These are phyloP conservation scores for Salticus scenicus DNA, from an alignment of 2,888 invertebrate species.

Conservation along the genomic window DNA sequence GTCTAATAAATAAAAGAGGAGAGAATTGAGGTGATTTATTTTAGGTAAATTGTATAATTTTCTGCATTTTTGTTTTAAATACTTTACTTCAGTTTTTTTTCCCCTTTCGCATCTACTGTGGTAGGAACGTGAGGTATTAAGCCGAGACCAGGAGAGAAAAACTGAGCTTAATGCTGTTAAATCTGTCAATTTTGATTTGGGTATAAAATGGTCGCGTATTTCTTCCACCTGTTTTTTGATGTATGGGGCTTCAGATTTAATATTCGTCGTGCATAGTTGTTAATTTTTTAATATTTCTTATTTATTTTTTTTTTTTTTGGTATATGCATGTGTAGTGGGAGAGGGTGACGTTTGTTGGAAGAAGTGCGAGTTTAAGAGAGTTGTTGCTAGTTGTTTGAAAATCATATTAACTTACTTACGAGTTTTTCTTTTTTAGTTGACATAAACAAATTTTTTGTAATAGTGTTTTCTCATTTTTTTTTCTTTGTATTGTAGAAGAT, in stretches of 20 bases:
- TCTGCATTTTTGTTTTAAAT: slow-evolving; percentile 6
- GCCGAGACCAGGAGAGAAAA: not conserved
- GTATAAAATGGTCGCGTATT: slow-evolving; percentile 23
- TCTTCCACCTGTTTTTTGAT: slow-evolving; percentile 8
- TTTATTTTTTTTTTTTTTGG: too few species aligned
- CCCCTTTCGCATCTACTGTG: not conserved
- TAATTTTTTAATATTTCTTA: not conserved
- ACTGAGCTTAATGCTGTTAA: slow-evolving; percentile 28
- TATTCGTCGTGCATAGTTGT: not conserved
- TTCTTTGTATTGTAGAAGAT: too few species aligned
- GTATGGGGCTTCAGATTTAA: slow-evolving; percentile 3
- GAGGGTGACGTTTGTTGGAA: too few species aligned
- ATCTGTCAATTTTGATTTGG: slow-evolving; percentile 32
- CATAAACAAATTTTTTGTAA: too few species aligned
- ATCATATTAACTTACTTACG: too few species aligned
- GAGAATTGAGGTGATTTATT: slow-evolving; percentile 56
- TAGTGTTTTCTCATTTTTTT: too few species aligned
- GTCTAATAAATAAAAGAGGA: slow-evolving; percentile 7
- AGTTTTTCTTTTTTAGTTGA: too few species aligned
- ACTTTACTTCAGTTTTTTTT: not conserved
- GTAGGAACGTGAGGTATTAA: not conserved
- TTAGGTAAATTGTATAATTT: slow-evolving; percentile 65
- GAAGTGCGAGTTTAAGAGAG: too few species aligned
- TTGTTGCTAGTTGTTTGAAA: too few species aligned
- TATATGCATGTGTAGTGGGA: too few species aligned